phyloP scores from a whole-genome alignment of 1,140 invertebrate species.

The Neuroterus valhalla region DNA sequence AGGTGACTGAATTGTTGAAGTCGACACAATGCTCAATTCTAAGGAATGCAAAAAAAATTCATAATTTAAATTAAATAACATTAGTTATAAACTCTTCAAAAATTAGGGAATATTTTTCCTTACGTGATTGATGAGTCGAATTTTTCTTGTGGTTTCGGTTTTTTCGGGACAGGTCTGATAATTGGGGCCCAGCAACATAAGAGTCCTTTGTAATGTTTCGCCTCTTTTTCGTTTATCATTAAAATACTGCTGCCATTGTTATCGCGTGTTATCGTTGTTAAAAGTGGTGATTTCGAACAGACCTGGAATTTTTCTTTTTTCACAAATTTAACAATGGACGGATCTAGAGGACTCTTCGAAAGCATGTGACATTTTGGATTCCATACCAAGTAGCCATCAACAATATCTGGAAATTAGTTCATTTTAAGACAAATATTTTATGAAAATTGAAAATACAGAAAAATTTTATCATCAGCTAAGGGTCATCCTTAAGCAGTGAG shows the following conservation, averaged over 20 bases:
- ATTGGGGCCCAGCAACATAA: slow-evolving; percentile 77
- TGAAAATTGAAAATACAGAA: background rate
- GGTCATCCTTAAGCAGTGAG: too few relatives aligned
- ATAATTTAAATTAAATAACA: slow-evolving; percentile 8
- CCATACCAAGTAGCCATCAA: slow-evolving; percentile 79
- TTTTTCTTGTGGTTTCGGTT: slow-evolving; percentile 50
- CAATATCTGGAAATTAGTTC: slow-evolving; percentile 45
- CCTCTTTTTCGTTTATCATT: slow-evolving; percentile 58
- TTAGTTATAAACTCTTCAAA: background rate
- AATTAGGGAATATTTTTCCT: slow-evolving; percentile 45
- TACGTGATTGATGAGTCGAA: slow-evolving; percentile 74
- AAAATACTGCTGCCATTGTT: slow-evolving; percentile 59
- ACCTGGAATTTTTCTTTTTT: slow-evolving; percentile 76
- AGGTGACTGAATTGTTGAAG: slow-evolving; percentile 65
- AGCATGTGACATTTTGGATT: slow-evolving; percentile 82
- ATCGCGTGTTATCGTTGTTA: slow-evolving; percentile 73
- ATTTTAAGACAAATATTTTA: background rate
- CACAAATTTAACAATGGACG: slow-evolving; percentile 79
- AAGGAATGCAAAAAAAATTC: background rate
- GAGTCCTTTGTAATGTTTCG: slow-evolving; percentile 59
- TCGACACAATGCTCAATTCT: slow-evolving; percentile 71
- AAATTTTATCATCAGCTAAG: too few relatives aligned
- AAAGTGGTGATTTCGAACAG: slow-evolving; percentile 74
- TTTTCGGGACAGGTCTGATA: slow-evolving; percentile 56
- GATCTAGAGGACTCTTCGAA: slow-evolving; percentile 80